phyloP scores from a whole-genome alignment of 1,140 invertebrate species.

The Gryllus bimaculatus region DNA sequence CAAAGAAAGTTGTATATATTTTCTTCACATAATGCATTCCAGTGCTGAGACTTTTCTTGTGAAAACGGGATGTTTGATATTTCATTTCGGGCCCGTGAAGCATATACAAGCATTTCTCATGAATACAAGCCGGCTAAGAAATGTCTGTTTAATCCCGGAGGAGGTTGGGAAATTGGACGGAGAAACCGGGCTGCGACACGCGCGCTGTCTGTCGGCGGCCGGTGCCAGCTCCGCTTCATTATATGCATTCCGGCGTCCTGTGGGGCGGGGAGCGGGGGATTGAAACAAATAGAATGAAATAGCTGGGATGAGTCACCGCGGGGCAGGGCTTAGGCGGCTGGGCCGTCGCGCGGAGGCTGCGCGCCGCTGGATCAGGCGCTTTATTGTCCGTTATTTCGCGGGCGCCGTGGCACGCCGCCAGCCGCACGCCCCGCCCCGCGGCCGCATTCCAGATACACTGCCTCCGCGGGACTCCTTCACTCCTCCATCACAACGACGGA shows the following conservation, averaged over 20 bases:
- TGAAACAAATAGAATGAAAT: constrained; percentile 6
- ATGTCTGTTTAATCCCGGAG: too few species aligned
- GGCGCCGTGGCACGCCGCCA: background rate
- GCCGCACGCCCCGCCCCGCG: too few species aligned
- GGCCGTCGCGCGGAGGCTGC: background rate
- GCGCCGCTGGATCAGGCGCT: background rate
- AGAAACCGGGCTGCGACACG: background rate
- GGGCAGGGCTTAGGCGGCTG: background rate
- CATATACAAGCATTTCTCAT: too few species aligned
- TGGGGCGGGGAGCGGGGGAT: background rate
- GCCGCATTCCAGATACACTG: background rate
- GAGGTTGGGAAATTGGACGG: too few species aligned
- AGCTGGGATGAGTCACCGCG: background rate
- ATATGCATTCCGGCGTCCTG: background rate
- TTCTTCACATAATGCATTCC: too few species aligned
- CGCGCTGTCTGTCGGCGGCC: background rate
- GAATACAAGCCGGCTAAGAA: too few species aligned
- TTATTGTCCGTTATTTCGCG: constrained; percentile 4
- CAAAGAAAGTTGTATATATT: too few species aligned
- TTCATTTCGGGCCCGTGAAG: too few species aligned
- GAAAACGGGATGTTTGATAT: too few species aligned
- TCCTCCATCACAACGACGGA: too few species aligned
- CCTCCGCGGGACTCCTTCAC: too few species aligned
- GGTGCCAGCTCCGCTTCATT: background rate
- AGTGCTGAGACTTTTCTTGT: too few species aligned